Base-by-base conservation (phyloP, 2,113 vertebrate species). In the Vidua chalybeata region DNA sequence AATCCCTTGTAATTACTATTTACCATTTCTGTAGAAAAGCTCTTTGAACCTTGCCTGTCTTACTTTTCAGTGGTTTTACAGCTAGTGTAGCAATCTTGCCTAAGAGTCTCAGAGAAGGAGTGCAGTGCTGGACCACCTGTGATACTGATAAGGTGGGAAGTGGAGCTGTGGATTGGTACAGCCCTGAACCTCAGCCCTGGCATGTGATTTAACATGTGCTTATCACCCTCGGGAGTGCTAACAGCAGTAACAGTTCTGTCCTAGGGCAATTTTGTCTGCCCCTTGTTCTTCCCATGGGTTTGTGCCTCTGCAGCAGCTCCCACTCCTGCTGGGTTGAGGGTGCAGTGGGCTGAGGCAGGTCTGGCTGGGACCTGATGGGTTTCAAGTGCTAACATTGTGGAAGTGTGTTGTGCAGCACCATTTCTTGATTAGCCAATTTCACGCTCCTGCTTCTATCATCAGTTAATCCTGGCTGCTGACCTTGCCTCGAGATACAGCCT, bases 391-490 rank as follows among this genome's bases (percentile, higher is more conserved):
- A 8, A 33, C 54, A 4, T 58, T 64, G 43, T 61, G 69, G 3
- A 64, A 77, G 51, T 23, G 64, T 61, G 28, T 31, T 90, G 82
- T 92, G 90, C 86, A 69, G 69, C 72, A 43, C 37, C 8, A 15
- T 73, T 81, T 89, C 71, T 94, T 83, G 93, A 89, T 96, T 68
- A 94, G 93, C 84, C 73, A 13, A 3, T 94, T 91, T 90, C 73
- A 64, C 1, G 2, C 48, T 93, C 7, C 78, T 91, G 63, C 91
- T 91, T 72, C 48, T 80, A 9, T 84, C 87, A 49, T 23, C 75
- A 59, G 54, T 83, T 81, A 88, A 93, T 93, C 74, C 85, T 84
- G 76, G 83, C 93, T 93, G 41, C 94, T 85, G 92, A 95, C 94
- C 80, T 89, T 96, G 59, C 84, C 88, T 92, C 51, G 41, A 91